Evolutionary conservation across 2,888 invertebrate species (phyloP).

Genomic region (Antitype chi): DNA sequence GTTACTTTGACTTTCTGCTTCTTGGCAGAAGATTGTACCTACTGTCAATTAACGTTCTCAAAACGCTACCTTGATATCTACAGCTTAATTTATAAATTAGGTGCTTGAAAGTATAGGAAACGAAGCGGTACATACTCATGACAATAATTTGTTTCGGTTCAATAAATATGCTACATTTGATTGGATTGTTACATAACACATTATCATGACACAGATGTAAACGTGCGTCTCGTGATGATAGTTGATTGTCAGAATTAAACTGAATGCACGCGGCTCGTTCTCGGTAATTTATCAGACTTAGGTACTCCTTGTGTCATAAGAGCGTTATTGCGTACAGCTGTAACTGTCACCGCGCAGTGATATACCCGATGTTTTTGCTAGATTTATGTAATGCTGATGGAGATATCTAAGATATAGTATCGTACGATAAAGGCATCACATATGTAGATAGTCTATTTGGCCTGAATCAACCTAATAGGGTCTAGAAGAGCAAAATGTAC

Average conservation of each 20-base stretch:
- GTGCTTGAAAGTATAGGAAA: conserved; percentile 9
- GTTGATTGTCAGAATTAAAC: conserved; percentile 83
- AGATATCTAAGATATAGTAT: conserved; percentile 37
- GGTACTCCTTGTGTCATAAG: conserved; percentile 55
- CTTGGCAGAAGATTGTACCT: not conserved
- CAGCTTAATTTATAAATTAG: conserved; percentile 22
- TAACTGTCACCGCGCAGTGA: conserved; percentile 39
- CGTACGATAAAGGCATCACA: conserved; percentile 33
- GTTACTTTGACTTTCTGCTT: not conserved
- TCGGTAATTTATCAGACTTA: conserved; percentile 73
- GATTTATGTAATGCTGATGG: conserved; percentile 21
- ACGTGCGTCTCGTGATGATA: conserved; percentile 62
- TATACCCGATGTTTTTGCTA: conserved; percentile 34
- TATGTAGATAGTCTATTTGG: conserved; percentile 20
- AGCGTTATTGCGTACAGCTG: conserved; percentile 61
- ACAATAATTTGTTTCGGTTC: conserved; percentile 29
- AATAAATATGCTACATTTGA: conserved; percentile 45
- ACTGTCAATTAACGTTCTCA: conserved; percentile 6
- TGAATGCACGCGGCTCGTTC: conserved; percentile 79
- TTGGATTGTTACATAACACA: conserved; percentile 56
- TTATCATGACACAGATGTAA: conserved; percentile 48
- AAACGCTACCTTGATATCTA: not conserved
- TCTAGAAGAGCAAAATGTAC: conserved; percentile 18
- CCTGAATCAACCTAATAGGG: not conserved
- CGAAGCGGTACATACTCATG: conserved; percentile 15